A percentile compares a stretch with the other conserved stretches of the same genome.
Evolutionary conservation across 2,113 vertebrate species (phyloP).

Genomic region (Psophia crepitans): DNA sequence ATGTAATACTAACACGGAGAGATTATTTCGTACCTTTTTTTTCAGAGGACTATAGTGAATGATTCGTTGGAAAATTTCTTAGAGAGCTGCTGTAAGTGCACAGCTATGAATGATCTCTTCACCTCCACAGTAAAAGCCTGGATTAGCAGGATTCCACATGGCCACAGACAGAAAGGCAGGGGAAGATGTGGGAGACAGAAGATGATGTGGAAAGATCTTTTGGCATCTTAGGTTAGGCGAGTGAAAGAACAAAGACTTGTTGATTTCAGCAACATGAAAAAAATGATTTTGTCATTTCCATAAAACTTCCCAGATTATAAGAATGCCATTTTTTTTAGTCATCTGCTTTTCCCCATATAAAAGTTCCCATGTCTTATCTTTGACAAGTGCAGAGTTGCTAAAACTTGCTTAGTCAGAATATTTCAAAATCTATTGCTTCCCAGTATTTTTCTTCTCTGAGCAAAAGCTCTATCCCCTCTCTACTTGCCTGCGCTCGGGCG

Average conservation of each 20-base stretch:
- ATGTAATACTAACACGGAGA: background rate
- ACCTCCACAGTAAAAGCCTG: background rate
- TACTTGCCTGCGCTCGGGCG: background rate
- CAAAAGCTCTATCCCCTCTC: background rate
- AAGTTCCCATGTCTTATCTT: background rate
- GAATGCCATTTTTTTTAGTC: background rate
- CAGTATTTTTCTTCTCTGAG: background rate
- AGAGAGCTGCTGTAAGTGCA: background rate
- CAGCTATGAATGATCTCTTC: background rate
- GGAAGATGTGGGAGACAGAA: background rate
- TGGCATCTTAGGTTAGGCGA: background rate
- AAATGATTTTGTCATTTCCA: background rate
- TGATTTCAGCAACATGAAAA: background rate
- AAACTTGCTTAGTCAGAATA: background rate
- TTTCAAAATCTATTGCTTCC: background rate
- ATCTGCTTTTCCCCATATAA: background rate
- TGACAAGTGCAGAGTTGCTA: background rate
- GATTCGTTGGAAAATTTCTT: background rate
- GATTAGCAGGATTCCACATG: background rate
- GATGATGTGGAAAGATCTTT: background rate
- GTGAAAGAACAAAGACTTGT: background rate
- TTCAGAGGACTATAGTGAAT: background rate
- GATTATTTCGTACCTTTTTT: conserved; percentile 19
- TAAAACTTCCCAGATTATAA: background rate
- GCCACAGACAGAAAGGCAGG: background rate